Percentiles rank a stretch among this genome's conserved stretches.
phyloP scores from a whole-genome alignment of 1,140 invertebrate species.

The Solen grandis region DNA sequence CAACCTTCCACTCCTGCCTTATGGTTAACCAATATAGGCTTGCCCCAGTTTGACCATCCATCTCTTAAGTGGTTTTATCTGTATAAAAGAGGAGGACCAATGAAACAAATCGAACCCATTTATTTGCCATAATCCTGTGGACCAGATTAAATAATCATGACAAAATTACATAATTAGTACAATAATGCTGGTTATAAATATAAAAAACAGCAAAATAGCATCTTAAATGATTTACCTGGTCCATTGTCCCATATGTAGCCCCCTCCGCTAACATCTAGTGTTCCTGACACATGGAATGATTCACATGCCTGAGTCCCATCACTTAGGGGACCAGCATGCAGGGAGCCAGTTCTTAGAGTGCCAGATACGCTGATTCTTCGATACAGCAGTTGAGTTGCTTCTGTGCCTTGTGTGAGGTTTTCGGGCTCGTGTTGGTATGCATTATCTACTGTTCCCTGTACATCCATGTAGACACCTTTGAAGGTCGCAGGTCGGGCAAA shows the following conservation, averaged over 20 bases:
- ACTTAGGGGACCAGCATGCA: slow-evolving; percentile 54
- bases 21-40: too few species aligned
- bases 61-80: too few species aligned
- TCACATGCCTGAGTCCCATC: slow-evolving; percentile 24
- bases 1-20: too few species aligned
- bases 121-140: too few species aligned
- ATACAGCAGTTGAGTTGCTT: slow-evolving; percentile 30
- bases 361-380: slow-evolving; percentile 52
- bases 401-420: slow-evolving; percentile 26
- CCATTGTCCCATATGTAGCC: slow-evolving; percentile 62
- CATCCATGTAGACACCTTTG: slow-evolving; percentile 43
- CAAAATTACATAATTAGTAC: too few species aligned
- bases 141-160: too few species aligned
- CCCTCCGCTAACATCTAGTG: slow-evolving; percentile 61
- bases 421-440: slow-evolving; percentile 55
- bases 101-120: too few species aligned
- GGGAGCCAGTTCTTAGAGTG: slow-evolving; percentile 61
- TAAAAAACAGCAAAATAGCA: too few species aligned
- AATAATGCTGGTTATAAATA: too few species aligned
- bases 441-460: slow-evolving; percentile 59
- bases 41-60: too few species aligned
- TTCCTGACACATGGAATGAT: slow-evolving; percentile 55
- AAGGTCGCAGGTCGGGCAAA: slow-evolving; percentile 47
- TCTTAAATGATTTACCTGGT: slow-evolving; percentile 67
- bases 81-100: too few species aligned